Conservation (phyloP, 1,140 invertebrate genomes). For the Diploscapter pachys region DNA sequence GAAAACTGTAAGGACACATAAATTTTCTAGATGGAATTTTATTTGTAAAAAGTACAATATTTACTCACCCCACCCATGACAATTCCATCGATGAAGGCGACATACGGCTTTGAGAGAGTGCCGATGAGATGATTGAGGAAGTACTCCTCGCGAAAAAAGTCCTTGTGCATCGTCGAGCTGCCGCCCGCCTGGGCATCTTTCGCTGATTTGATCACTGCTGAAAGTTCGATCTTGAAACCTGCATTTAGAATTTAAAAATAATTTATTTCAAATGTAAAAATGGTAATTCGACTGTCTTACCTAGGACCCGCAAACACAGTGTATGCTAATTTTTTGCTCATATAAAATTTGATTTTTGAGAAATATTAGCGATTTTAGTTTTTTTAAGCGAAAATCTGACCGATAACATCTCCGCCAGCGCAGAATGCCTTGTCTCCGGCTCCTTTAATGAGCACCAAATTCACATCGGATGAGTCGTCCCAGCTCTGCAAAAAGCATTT, state of each 20-base stretch:
- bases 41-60: too few species aligned
- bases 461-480: slow-evolving; percentile 72
- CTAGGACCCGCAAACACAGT: too few species aligned
- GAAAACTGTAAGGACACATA: too few species aligned
- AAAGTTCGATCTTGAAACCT: slow-evolving; percentile 6
- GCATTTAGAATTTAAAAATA: too few species aligned
- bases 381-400: slow-evolving; percentile 49
- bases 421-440: slow-evolving; percentile 90
- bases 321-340: too few species aligned
- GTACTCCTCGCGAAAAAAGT: slow-evolving; percentile 89
- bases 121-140: slow-evolving; percentile 83
- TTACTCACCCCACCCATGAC: slow-evolving; percentile 85
- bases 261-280: too few species aligned
- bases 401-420: slow-evolving; percentile 91
- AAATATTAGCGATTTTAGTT: slow-evolving; percentile 1
- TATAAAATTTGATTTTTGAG: too few species aligned
- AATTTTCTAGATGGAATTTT: too few species aligned
- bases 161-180: slow-evolving; percentile 65
- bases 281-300: too few species aligned
- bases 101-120: slow-evolving; percentile 79
- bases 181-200: slow-evolving; percentile 57
- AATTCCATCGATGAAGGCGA: slow-evolving; percentile 91
- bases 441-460: slow-evolving; percentile 84
- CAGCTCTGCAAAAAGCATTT: slow-evolving; percentile 67
- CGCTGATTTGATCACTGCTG: slow-evolving; percentile 29